Conservation (phyloP, 2,888 invertebrate species). For the Pimpla rufipes region DNA sequence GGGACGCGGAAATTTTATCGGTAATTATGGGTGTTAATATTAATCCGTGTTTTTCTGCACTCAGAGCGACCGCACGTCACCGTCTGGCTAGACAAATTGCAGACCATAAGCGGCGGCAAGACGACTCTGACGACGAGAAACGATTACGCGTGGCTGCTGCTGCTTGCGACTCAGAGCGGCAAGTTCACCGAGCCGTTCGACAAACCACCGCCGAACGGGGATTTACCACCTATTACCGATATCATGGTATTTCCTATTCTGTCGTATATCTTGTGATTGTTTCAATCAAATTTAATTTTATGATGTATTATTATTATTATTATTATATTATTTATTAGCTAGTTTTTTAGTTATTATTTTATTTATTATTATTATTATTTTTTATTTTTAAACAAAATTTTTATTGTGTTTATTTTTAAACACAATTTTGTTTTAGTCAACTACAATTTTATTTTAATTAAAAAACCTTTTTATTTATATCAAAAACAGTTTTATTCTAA, state of each 20-base stretch:
- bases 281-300: too few relatives aligned
- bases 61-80: conserved; percentile 76
- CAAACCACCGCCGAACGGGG: conserved; percentile 78
- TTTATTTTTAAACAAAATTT: too few relatives aligned
- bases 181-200: conserved; percentile 84
- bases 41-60: neutral
- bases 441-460: too few relatives aligned
- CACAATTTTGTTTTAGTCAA: too few relatives aligned
- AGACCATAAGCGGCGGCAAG: conserved; percentile 77
- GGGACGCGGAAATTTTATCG: neutral
- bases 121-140: conserved; percentile 82
- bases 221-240: conserved; percentile 81
- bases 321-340: too few relatives aligned
- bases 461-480: too few relatives aligned
- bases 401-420: too few relatives aligned
- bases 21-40: neutral
- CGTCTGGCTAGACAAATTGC: conserved; percentile 84
- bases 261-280: neutral
- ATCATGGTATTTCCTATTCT: conserved; percentile 79
- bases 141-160: conserved; percentile 85
- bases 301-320: too few relatives aligned
- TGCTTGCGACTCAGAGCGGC: conserved; percentile 85
- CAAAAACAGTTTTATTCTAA: too few relatives aligned
- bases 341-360: too few relatives aligned
- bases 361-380: too few relatives aligned